phyloP scores from a whole-genome alignment of 2,113 vertebrate species.

The Stegostoma tigrinum region DNA sequence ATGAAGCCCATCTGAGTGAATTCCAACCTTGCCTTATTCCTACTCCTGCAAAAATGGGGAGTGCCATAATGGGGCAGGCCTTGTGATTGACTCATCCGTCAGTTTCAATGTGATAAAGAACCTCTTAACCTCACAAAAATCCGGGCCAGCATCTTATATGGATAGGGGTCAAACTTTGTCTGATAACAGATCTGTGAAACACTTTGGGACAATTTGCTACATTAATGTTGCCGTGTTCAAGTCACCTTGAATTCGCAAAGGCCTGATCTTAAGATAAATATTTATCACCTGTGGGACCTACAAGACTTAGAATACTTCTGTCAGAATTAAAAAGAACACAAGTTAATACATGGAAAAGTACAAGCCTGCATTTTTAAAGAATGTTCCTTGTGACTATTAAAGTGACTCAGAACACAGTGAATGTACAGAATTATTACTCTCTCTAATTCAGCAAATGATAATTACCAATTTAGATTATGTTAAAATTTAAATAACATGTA shows the following conservation, averaged over 20 bases:
- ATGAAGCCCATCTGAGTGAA: too few species aligned
- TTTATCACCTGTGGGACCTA: constrained; percentile 12
- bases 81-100: too few species aligned
- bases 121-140: too few species aligned
- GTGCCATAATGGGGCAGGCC: too few species aligned
- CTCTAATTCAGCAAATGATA: constrained; percentile 23
- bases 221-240: background rate
- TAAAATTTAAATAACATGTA: constrained; percentile 33
- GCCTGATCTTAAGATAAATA: background rate
- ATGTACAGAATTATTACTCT: constrained; percentile 9
- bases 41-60: too few species aligned
- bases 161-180: background rate
- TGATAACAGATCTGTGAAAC: background rate
- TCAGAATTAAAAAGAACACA: background rate
- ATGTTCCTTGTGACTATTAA: constrained; percentile 21
- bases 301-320: background rate
- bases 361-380: background rate
- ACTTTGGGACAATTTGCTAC: too few species aligned
- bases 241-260: too few species aligned
- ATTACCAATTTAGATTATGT: constrained; percentile 25
- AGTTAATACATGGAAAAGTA: background rate
- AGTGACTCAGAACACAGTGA: background rate
- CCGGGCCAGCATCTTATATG: background rate
- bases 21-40: too few species aligned
- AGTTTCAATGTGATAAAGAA: too few species aligned